Conservation (phyloP, 2,797 vertebrate species). For the Tapera naevia region DNA sequence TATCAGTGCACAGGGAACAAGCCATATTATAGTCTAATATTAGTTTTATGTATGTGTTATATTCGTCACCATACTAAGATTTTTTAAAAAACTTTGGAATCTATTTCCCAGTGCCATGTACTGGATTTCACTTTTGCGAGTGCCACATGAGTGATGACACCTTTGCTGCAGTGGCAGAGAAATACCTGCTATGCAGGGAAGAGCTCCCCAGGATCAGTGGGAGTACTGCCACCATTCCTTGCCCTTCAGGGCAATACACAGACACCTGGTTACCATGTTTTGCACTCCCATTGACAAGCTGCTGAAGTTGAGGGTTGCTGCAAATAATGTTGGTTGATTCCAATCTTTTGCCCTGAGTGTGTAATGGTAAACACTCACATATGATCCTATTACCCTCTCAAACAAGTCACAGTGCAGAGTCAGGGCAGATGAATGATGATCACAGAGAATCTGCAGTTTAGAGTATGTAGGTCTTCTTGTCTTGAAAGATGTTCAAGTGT, state of each 20-base stretch:
- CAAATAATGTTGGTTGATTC: background rate
- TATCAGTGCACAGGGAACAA: background rate
- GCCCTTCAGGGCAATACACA: background rate
- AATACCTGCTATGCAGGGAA: background rate
- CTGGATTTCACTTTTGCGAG: background rate
- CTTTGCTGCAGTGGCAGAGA: background rate
- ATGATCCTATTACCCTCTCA: background rate
- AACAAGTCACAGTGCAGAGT: background rate
- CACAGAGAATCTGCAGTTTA: background rate
- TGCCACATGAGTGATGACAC: background rate
- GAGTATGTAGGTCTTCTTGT: background rate
- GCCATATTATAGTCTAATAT: background rate
- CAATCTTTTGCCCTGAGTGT: background rate
- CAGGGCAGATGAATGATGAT: background rate
- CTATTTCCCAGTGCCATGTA: background rate
- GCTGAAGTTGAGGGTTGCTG: background rate
- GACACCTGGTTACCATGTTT: background rate
- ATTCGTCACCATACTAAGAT: background rate
- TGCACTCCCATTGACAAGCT: background rate
- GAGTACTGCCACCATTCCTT: background rate
- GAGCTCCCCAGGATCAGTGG: background rate
- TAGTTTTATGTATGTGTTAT: background rate
- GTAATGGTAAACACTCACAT: background rate
- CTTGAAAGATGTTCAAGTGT: background rate
- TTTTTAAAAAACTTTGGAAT: background rate